Conservation (phyloP, 1,140 invertebrate genomes). For the Gryon sp. region DNA sequence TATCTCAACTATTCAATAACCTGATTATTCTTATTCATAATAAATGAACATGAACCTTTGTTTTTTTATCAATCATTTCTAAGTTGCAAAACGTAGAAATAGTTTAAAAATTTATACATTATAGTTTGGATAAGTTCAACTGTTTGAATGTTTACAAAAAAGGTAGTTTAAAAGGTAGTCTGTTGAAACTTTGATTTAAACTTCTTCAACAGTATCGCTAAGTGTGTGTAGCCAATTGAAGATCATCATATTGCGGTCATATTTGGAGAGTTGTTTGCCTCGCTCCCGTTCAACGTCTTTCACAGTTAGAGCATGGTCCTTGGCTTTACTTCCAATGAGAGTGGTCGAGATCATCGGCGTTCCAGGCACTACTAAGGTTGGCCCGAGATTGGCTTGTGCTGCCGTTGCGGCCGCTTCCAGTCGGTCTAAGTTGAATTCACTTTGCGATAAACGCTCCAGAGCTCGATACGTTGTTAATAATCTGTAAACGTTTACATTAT, state of each 20-base stretch:
- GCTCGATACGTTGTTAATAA: conserved; percentile 90
- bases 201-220: conserved; percentile 81
- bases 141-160: background rate
- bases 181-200: background rate
- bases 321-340: conserved; percentile 67
- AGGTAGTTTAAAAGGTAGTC: no score
- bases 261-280: conserved; percentile 90
- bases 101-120: no score
- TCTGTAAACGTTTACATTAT: conserved; percentile 68
- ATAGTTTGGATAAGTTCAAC: no score
- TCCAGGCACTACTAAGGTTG: conserved; percentile 81
- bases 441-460: conserved; percentile 88
- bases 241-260: conserved; percentile 95
- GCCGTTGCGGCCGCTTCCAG: conserved; percentile 82
- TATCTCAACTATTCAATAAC: no score
- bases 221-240: conserved; percentile 94
- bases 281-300: conserved; percentile 89
- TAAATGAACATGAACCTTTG: no score
- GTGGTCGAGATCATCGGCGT: conserved; percentile 66
- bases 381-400: conserved; percentile 75
- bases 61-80: no score
- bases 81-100: no score
- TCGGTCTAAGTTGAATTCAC: conserved; percentile 89
- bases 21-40: no score
- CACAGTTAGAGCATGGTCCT: conserved; percentile 84